phyloP scores from a whole-genome alignment of 1,140 invertebrate genomes.

The Heterodera schachtii region DNA sequence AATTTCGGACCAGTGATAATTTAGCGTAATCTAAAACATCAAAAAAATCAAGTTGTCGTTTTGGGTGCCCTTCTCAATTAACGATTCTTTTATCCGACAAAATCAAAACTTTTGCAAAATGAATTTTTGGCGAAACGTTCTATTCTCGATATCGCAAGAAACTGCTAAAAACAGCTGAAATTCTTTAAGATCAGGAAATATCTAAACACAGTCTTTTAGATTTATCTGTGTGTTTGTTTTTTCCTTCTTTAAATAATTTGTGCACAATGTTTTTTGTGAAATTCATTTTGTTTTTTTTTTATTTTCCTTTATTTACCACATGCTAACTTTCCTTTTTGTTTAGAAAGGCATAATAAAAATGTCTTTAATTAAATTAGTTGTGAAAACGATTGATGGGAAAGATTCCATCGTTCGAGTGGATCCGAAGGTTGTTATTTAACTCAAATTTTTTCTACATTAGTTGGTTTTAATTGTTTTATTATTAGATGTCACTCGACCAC shows the following conservation, averaged over 20 bases:
- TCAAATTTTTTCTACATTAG: not conserved
- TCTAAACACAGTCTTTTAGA: too few species aligned
- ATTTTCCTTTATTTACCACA: too few species aligned
- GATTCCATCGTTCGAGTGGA: conserved; percentile 23
- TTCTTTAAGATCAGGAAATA: too few species aligned
- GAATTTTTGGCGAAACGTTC: not conserved
- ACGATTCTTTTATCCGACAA: too few species aligned
- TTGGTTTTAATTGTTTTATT: not conserved
- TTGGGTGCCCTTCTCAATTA: not conserved
- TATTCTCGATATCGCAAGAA: conserved; percentile 1
- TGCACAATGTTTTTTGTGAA: too few species aligned
- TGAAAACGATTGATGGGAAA: conserved; percentile 25
- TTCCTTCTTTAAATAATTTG: too few species aligned
- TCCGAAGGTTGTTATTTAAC: conserved; percentile 20
- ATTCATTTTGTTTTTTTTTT: too few species aligned
- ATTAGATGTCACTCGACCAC: conserved; percentile 12
- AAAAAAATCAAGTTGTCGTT: not conserved
- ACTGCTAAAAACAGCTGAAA: not conserved
- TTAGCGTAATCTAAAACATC: not conserved
- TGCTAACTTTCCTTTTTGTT: too few species aligned
- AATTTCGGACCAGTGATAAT: not conserved
- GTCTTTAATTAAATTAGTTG: conserved; percentile 26
- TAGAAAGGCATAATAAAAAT: not conserved
- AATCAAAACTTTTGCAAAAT: too few species aligned
- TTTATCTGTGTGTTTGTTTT: too few species aligned